Evolutionary conservation across 1,140 invertebrate species (phyloP).

Genomic region (Aphidius ervi): DNA sequence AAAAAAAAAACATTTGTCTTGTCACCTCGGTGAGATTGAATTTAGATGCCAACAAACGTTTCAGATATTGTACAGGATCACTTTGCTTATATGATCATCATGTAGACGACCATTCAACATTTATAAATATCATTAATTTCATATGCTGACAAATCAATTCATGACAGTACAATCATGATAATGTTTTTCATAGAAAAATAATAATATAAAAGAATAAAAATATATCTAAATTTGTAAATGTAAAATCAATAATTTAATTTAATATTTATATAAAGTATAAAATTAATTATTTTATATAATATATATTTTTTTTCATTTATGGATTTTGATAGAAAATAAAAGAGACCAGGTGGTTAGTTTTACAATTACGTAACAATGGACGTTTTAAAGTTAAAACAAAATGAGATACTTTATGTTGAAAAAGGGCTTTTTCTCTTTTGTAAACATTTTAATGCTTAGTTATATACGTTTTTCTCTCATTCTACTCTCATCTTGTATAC

Average conservation of each 20-base stretch:
- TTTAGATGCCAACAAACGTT: slow-evolving; percentile 22
- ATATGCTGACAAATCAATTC: slow-evolving; percentile 14
- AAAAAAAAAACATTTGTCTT: slow-evolving; percentile 37
- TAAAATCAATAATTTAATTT: too few species aligned
- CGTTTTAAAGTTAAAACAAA: too few species aligned
- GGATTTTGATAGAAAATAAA: too few species aligned
- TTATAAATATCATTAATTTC: slow-evolving; percentile 7
- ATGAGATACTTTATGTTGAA: slow-evolving; percentile 17
- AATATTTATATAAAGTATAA: too few species aligned
- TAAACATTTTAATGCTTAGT: slow-evolving; percentile 53
- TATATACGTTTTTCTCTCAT: slow-evolving; percentile 35
- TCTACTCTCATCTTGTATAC: slow-evolving; percentile 32
- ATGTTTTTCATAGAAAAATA: not conserved
- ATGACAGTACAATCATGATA: not conserved
- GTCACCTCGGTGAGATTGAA: slow-evolving; percentile 37
- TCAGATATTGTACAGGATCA: not conserved
- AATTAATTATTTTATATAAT: too few species aligned
- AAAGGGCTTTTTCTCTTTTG: slow-evolving; percentile 40
- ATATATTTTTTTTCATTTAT: too few species aligned
- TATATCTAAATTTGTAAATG: too few species aligned
- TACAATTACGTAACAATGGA: too few species aligned
- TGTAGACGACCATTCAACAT: not conserved
- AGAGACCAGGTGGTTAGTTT: too few species aligned
- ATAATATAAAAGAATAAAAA: too few species aligned
- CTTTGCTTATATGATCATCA: not conserved